Percentiles rank a stretch among this genome's conserved stretches.
These are phyloP conservation scores for Lasioglossum morio DNA, from an alignment of 2,888 invertebrate species.

Conservation along the genomic window DNA sequence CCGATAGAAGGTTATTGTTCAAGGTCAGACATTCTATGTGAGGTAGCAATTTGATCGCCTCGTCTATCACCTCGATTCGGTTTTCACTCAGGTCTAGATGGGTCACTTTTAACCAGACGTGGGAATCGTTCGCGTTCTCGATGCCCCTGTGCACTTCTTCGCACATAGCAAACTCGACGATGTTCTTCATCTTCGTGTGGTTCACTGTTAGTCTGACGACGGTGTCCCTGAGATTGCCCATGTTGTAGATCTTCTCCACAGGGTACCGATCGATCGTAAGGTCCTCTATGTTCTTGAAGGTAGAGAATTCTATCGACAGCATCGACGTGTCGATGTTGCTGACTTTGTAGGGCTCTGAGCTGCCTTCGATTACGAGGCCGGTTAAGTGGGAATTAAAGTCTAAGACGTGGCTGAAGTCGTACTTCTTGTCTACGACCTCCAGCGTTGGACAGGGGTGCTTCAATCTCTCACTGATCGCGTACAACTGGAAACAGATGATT, in stretches of 20 bases:
- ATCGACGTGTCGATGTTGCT: constrained; percentile 94
- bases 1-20: constrained; percentile 91
- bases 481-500: constrained; percentile 87
- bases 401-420: constrained; percentile 95
- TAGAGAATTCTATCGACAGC: constrained; percentile 92
- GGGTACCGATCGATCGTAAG: constrained; percentile 90
- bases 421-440: constrained; percentile 91
- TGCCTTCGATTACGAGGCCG: constrained; percentile 89
- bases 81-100: constrained; percentile 92
- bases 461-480: constrained; percentile 95
- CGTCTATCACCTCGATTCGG: constrained; percentile 91
- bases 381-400: constrained; percentile 94
- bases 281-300: constrained; percentile 92
- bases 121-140: constrained; percentile 84
- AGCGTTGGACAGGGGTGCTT: constrained; percentile 93
- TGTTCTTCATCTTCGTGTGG: constrained; percentile 88
- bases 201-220: constrained; percentile 88
- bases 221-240: constrained; percentile 88
- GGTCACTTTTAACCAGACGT: constrained; percentile 90
- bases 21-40: constrained; percentile 90
- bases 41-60: constrained; percentile 91
- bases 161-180: constrained; percentile 93
- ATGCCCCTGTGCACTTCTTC: constrained; percentile 92
- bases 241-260: constrained; percentile 88
- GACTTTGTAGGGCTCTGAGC: constrained; percentile 89